Evolutionary conservation across 1,140 invertebrate species (phyloP).

Genomic region (Bradysia coprophila): DNA sequence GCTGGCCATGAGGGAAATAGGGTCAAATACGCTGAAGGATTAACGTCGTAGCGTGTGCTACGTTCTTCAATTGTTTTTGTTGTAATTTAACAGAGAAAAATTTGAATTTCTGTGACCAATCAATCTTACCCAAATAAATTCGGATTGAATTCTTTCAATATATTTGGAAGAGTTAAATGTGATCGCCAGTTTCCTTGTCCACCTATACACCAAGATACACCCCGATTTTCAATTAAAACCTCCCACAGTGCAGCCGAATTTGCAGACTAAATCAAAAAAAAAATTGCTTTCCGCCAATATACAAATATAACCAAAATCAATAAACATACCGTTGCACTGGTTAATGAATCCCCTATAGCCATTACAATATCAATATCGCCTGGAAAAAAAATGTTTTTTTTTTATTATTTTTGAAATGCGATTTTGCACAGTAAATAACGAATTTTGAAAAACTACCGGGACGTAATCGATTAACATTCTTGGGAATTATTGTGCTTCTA

Average conservation of each 20-base stretch:
- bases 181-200: slow-evolving; percentile 30
- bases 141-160: slow-evolving; percentile 34
- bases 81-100: no score
- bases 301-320: no score
- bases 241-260: slow-evolving; percentile 21
- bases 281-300: no score
- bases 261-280: no score
- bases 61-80: no score
- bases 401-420: slow-evolving; percentile 12
- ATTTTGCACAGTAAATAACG: slow-evolving; percentile 1
- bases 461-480: slow-evolving; percentile 5
- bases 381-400: slow-evolving; percentile 20
- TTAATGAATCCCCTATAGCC: slow-evolving; percentile 43
- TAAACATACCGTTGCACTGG: slow-evolving; percentile 34
- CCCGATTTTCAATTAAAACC: slow-evolving; percentile 22
- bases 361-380: slow-evolving; percentile 40
- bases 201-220: slow-evolving; percentile 16
- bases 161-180: slow-evolving; percentile 29
- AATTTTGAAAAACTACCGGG: background rate
- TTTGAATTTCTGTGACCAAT: no score
- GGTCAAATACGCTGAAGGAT: no score
- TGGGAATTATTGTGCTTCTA: slow-evolving; percentile 3
- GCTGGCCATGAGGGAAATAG: no score
- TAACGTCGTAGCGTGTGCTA: no score
- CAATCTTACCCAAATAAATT: slow-evolving; percentile 25